Evolutionary conservation across 2,113 vertebrate species (phyloP), one percentile per base, ranked within the genome.

Genomic region (Microtus richardsoni): DNA sequence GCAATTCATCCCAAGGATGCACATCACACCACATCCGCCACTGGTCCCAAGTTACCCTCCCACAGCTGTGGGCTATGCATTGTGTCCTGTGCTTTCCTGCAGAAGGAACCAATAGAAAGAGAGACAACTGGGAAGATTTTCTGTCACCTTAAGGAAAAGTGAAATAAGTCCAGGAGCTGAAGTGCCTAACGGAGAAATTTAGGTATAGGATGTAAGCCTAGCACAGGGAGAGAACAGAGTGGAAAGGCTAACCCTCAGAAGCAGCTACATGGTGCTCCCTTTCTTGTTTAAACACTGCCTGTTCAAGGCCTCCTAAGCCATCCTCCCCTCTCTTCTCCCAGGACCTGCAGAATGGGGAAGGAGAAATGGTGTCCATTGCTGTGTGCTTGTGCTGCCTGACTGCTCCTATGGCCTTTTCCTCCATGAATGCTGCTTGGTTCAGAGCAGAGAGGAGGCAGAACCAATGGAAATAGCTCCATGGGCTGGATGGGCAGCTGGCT

Each of bases 151-250:
- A 78, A 89, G 83, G 49, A 80, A 93, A 93, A 52, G 82, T 92
- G 90, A 95, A 93, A 79, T 90, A 95, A 93, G 86, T 96, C 95
- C 74, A 84, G 82, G 88, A 93, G 70, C 88, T 78, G 77, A 87
- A 97, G 93, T 95, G 58, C 96, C 96, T 95, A 49, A 89, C 73
- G 95, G 90, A 90, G 95, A 96, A 97, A 95, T 97, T 90, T 91
- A 92, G 74, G 60, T 83, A 95, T 64, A 83, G 77, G 96, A 94
- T 92, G 87, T 77, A 97, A 98, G 71, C 77, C 78, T 74, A 70
- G 77, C 79, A 87, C n/a, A 22, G 95, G 64, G 58, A 85, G 58
- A 88, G 73, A 93, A 89, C 62, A 73, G 33, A 96, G 73, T 78
- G 41, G 19, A 94, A 95, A 95, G 58, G 79, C 88, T 54, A 3